Evolutionary conservation across 1,140 invertebrate species (phyloP).

Genomic region (Pseudomyrmex pallidus): DNA sequence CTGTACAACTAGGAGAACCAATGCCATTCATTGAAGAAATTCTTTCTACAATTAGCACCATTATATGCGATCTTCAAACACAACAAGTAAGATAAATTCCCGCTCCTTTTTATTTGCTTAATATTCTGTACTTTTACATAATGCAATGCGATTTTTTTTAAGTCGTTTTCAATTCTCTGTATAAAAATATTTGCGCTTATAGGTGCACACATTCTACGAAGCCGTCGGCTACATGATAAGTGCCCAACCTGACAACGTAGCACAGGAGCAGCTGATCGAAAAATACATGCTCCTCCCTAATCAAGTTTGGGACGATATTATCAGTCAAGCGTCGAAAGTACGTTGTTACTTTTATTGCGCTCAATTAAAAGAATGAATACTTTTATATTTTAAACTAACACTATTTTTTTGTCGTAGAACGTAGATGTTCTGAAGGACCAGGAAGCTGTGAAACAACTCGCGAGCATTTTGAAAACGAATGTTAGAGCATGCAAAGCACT

Average conservation of each 20-base stretch:
- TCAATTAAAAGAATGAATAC: neutral
- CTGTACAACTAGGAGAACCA: conserved; percentile 97
- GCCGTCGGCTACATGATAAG: conserved; percentile 99
- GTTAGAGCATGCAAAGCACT: conserved; percentile 98
- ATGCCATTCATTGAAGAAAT: conserved; percentile 99
- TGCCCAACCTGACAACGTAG: conserved; percentile 94
- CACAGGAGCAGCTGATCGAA: conserved; percentile 97
- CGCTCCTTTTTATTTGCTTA: neutral
- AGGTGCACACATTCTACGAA: conserved; percentile 99
- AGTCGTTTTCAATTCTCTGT: neutral
- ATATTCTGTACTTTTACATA: neutral
- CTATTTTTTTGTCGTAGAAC: conserved; percentile 87
- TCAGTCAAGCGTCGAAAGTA: conserved; percentile 96
- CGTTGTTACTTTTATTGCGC: conserved; percentile 20
- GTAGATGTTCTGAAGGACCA: conserved; percentile 98
- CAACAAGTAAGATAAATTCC: conserved; percentile 90
- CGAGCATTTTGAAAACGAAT: conserved; percentile 99
- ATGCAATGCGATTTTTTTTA: too few relatives aligned
- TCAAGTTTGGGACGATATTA: conserved; percentile 99
- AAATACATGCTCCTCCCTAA: conserved; percentile 99
- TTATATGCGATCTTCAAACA: conserved; percentile 99
- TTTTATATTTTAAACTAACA: neutral
- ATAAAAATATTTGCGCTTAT: conserved; percentile 36
- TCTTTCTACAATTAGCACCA: conserved; percentile 96
- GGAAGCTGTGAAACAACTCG: conserved; percentile 98